Base-by-base conservation (phyloP, 2,888 invertebrate species). In the Melikaiella ostensackeni region DNA sequence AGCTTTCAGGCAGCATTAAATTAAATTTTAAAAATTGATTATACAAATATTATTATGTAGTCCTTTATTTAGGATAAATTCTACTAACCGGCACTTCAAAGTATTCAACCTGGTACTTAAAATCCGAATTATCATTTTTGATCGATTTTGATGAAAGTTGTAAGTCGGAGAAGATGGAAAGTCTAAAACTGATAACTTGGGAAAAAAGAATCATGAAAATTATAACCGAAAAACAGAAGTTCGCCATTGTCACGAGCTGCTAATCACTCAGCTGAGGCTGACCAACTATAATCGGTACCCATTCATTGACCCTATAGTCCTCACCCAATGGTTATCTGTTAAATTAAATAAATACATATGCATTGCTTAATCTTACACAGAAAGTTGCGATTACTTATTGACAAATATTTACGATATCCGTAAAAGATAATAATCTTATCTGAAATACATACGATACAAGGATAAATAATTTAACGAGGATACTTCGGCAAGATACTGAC, bases 1-100 rank as follows among this genome's bases (percentile, higher is more conserved):
- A 35, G 35, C 11, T 35, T 35, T 9, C 35, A 35, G 1, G 11
- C 0, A 9, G 9, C n/a, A n/a, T n/a, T n/a, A n/a, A 35, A 35
- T 35, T 35, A 35, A 35, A 35, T 35, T 35, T 38, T 13, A 0
- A 38, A 13, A 38, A 38, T 38, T 38, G 4, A 38, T 13, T 38
- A 38, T 38, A 38, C n/a, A 38, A 38, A 38, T 38, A 2, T 13
- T 13, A 13, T 38, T 38, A 38, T 0, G 13, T 3, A 16, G 4
- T 16, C 16, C 6, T 42, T 62, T 42, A 61, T 59, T 27, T 2
- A 19, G 46, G 30, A 70, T 66, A 66, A 33, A 38, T 59, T 35
- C 19, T 42, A 75, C 77, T 77, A 38, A 77, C 77, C 30, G 64
- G 75, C 1, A 74, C 74, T 38, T 75, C 66, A 57, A 75, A 64